Conservation (phyloP, 2,797 vertebrate species). For the Balearica regulorum region DNA sequence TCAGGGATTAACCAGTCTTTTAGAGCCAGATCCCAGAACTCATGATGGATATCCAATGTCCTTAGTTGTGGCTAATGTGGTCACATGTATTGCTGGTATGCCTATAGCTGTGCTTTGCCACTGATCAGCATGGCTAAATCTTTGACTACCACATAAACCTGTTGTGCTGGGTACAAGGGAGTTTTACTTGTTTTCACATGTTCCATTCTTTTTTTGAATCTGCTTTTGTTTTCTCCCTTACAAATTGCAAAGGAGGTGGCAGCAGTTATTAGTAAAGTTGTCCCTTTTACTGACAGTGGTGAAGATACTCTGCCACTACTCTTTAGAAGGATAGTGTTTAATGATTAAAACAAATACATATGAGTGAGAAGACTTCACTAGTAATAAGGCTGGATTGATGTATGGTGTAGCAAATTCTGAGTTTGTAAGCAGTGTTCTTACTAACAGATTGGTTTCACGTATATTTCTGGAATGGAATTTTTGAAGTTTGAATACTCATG, state of each 20-base stretch:
- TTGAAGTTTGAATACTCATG: neutral
- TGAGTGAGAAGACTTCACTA: neutral
- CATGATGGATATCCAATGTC: neutral
- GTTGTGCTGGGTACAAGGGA: accelerated
- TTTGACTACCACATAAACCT: neutral
- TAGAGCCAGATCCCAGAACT: neutral
- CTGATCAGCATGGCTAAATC: neutral
- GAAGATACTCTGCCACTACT: neutral
- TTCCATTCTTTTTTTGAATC: neutral
- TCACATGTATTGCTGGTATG: neutral
- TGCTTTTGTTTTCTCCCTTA: neutral
- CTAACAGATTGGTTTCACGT: neutral
- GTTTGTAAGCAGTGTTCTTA: neutral
- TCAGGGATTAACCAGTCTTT: neutral
- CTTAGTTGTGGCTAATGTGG: neutral
- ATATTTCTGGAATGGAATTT: neutral
- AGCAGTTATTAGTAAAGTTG: neutral
- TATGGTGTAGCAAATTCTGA: neutral
- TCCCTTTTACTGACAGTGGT: neutral
- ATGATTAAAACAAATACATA: neutral
- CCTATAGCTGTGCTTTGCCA: neutral
- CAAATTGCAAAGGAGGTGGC: neutral
- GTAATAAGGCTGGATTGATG: neutral
- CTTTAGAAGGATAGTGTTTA: neutral
- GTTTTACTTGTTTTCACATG: neutral